Evolutionary conservation across 2,113 vertebrate genomes (phyloP), one percentile per base, ranked within the genome.

Genomic region (Engystomops pustulosus): DNA sequence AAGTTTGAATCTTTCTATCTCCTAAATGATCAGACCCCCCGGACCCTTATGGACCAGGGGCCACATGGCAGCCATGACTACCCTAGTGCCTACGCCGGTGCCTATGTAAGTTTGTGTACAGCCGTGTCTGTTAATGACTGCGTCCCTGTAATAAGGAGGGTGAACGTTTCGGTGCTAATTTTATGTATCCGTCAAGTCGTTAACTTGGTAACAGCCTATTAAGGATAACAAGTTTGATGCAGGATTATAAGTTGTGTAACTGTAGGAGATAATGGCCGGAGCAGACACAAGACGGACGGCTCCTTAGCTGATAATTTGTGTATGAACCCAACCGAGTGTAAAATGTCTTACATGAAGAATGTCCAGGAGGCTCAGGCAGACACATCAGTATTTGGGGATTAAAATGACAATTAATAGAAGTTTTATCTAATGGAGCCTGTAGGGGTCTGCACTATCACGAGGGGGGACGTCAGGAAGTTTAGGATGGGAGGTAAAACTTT

Each of bases 251-350:
- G 51, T 55, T 34, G 55, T 49, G 74, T 77, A 77, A 77, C 32
- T 58, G 17, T 9, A 3, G 32, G n/a, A 55, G 74, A 77, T 77
- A 77, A 77, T 77, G 74, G 44, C 74, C 34, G 32, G 25, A 15
- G 30, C 38, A 36, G 74, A 47, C 47, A 3, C 47, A 20, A 76
- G 51, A 76, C 20, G 32, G 49, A 76, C 36, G n/a, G 34, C 74
- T 49, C 71, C 51, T 51, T 51, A 75, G 47, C 45, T 77, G 49
- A 77, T 77, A 32, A 77, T 77, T 77, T 77, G 74, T 77, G 49
- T 77, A 58, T 38, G 74, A 77, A 58, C 30, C 49, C 34, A 36
- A 55, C 32, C 74, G 49, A 77, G 49, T 77, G 74, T 55, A 77
- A 77, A 77, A 38, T n/a, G 30, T 36, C 49, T 12, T 36, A 20